Conservation (phyloP, 2,797 vertebrate species). For the Malacoctenus gilli region DNA sequence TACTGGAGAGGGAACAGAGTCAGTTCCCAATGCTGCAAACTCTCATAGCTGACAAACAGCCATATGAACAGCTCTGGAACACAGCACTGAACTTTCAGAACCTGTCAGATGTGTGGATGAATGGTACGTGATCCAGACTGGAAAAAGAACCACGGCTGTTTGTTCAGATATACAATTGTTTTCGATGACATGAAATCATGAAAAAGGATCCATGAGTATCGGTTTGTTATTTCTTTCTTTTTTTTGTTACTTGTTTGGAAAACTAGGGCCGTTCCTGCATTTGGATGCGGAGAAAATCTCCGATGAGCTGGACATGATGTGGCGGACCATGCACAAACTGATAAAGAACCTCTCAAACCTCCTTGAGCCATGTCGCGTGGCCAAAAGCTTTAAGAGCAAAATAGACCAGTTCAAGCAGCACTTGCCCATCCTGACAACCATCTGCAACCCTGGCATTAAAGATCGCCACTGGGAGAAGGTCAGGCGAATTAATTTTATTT, state of each 20-base stretch:
- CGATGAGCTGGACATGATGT: conserved; percentile 88
- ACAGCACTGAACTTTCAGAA: conserved; percentile 85
- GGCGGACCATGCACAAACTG: conserved; percentile 87
- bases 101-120: conserved; percentile 91
- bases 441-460: conserved; percentile 91
- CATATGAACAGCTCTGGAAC: conserved; percentile 90
- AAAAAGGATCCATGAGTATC: too few relatives aligned
- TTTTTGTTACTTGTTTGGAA: conserved; percentile 9
- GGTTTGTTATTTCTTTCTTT: conserved; percentile 1
- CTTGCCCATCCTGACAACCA: conserved; percentile 84
- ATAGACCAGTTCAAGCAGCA: conserved; percentile 89
- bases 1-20: conserved; percentile 85
- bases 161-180: not conserved
- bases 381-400: conserved; percentile 82
- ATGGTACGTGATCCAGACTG: conserved; percentile 76
- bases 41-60: conserved; percentile 83
- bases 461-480: conserved; percentile 90
- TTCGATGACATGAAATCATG: too few relatives aligned
- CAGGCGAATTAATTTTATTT: conserved; percentile 6
- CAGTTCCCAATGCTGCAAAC: conserved; percentile 85
- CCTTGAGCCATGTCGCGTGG: conserved; percentile 81
- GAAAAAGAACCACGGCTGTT: not conserved
- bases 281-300: conserved; percentile 86
- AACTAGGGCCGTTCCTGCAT: conserved; percentile 80
- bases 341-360: conserved; percentile 81